Conservation (phyloP, 1,140 invertebrate genomes). For the Zaprionus lachaisei region DNA sequence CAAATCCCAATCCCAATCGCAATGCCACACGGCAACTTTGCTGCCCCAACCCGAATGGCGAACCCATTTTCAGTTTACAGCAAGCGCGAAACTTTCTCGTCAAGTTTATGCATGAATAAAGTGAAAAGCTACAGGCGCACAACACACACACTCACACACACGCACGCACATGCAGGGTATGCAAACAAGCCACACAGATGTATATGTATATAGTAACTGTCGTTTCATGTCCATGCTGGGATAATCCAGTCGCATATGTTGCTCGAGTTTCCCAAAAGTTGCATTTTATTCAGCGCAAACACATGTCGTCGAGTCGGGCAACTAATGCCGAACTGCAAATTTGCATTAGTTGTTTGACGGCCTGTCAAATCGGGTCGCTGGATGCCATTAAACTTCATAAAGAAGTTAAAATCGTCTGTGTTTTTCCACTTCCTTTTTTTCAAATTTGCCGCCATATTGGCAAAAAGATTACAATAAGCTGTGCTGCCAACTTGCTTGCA, state of each 20-base stretch:
- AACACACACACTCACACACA: conserved; percentile 28
- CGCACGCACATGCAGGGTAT: neutral
- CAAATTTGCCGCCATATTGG: conserved; percentile 11
- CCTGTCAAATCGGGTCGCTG: conserved; percentile 28
- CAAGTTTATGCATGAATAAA: conserved; percentile 78
- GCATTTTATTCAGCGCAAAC: conserved; percentile 60
- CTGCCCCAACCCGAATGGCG: conserved; percentile 47
- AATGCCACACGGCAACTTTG: conserved; percentile 2
- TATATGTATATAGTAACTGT: conserved; percentile 5
- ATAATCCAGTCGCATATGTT: conserved; percentile 63
- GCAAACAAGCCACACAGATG: conserved; percentile 3
- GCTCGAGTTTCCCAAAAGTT: conserved; percentile 53
- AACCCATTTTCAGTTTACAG: conserved; percentile 28
- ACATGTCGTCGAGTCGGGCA: conserved; percentile 38
- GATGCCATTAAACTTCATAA: neutral
- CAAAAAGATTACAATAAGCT: neutral
- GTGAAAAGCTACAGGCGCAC: conserved; percentile 62
- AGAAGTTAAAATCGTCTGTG: neutral
- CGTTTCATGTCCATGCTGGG: conserved; percentile 46
- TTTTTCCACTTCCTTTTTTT: neutral
- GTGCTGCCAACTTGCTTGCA: conserved; percentile 21
- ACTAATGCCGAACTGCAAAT: conserved; percentile 56
- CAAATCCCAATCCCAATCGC: conserved; percentile 6
- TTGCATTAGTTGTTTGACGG: conserved; percentile 50
- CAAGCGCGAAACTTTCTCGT: conserved; percentile 73